Evolutionary conservation across 2,888 invertebrate genomes (phyloP).

Genomic region (Leptarthrus brevirostris): DNA sequence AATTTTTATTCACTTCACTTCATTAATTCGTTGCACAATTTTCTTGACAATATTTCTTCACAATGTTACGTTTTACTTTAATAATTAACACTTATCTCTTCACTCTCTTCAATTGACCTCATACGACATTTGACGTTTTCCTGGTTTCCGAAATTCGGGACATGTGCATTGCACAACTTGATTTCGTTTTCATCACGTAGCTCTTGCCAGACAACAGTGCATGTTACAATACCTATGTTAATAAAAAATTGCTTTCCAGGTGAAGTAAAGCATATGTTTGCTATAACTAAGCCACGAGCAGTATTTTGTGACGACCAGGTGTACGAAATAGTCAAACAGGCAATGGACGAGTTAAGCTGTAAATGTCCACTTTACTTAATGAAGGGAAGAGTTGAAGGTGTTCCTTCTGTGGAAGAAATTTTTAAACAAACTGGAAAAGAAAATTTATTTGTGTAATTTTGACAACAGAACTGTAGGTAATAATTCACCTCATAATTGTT

Average conservation of each 20-base stretch:
- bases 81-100: too few species aligned
- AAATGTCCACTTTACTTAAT: conserved; percentile 59
- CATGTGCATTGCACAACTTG: too few species aligned
- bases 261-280: conserved; percentile 61
- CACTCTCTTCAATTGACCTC: too few species aligned
- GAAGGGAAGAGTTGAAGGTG: conserved; percentile 58
- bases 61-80: too few species aligned
- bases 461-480: background rate
- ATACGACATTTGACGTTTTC: too few species aligned
- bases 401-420: conserved; percentile 57
- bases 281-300: conserved; percentile 62
- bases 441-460: conserved; percentile 52
- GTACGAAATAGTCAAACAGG: conserved; percentile 57
- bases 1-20: too few species aligned
- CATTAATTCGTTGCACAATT: too few species aligned
- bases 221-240: too few species aligned
- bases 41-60: too few species aligned
- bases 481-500: background rate
- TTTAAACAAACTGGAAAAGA: conserved; percentile 55
- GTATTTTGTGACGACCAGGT: conserved; percentile 63
- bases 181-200: too few species aligned
- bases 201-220: too few species aligned
- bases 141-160: too few species aligned
- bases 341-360: conserved; percentile 57
- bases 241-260: conserved; percentile 56